These are phyloP conservation scores for Autographa gamma DNA, from an alignment of 2,888 invertebrate species.

Conservation along the genomic window DNA sequence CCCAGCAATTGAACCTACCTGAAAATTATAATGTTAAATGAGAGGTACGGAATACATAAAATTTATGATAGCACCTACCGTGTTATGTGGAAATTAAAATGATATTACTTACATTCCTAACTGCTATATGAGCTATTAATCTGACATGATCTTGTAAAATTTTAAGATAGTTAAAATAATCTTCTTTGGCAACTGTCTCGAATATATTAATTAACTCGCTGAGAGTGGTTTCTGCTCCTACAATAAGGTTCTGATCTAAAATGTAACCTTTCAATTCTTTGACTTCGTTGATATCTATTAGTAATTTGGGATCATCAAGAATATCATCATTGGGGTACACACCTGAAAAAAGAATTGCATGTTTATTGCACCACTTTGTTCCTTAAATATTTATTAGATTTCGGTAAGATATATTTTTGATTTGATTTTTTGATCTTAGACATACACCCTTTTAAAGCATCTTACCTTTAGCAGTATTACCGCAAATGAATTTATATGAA, in stretches of 20 bases:
- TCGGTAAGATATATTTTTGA: too few relatives aligned
- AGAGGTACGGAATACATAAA: too few relatives aligned
- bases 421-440: not conserved
- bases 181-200: slow-evolving; percentile 56
- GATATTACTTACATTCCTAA: slow-evolving; percentile 90
- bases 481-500: slow-evolving; percentile 91
- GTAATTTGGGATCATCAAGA: slow-evolving; percentile 71
- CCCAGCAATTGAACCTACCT: slow-evolving; percentile 92
- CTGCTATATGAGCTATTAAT: slow-evolving; percentile 91
- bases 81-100: not conserved
- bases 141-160: slow-evolving; percentile 90
- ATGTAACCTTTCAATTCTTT: slow-evolving; percentile 84
- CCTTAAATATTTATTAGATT: too few relatives aligned
- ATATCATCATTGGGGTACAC: slow-evolving; percentile 72
- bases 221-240: slow-evolving; percentile 89
- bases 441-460: slow-evolving; percentile 29
- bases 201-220: slow-evolving; percentile 86
- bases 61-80: too few relatives aligned
- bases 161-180: slow-evolving; percentile 88
- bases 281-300: slow-evolving; percentile 90
- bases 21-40: slow-evolving; percentile 36
- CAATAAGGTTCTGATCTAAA: slow-evolving; percentile 75
- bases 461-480: slow-evolving; percentile 92
- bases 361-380: too few relatives aligned
- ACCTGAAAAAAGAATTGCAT: slow-evolving; percentile 64